Evolutionary conservation across 2,113 vertebrate genomes (phyloP), one percentile per base, ranked within the genome.

Genomic region (Okapia johnstoni): DNA sequence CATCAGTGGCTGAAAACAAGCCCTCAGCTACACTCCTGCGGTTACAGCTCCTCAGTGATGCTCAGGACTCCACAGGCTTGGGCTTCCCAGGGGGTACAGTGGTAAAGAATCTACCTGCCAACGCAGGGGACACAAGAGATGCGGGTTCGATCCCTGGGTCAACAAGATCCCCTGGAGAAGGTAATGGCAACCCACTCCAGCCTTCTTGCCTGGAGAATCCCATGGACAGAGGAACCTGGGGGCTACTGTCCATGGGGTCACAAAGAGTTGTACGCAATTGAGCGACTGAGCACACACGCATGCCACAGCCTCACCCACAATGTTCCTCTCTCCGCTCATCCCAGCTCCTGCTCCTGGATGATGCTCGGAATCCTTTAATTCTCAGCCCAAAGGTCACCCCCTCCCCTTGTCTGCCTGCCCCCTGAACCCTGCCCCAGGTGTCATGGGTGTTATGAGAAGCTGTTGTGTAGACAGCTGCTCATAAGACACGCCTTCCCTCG

Each of bases 381-480:
- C 28, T 66, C 60, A 40, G 79, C 8, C 48, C 25, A 43, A 13
- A 30, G 2, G 5, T 58, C 50, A 36, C 55, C 9, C 52, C 36
- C 23, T 76, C 6, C 25, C n/a, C 15, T 0, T 0, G 0, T 58
- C 28, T 6, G 14, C 40, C 10, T 52, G 33, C 6, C 23, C 7
- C 28, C 19, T 0, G 0, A 9, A 8, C 63, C 40, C 43, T 21
- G 25, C 2, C 9, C 66, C 36, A 16, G 48, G 89, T 8, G 3
- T 63, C 30, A 28, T 0, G 7, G 6, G 1, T 58, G 23, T 60
- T 17, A 13, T 0, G 48, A 55, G 58, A 26, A 3, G 16, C 21
- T 0, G 2, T 2, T 6, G 36, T 6, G 55, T 9, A 43, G 70
- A 43, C 36, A 43, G 36, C 70, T 73, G 21, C 36, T 61, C 16